A percentile compares a stretch with the other conserved stretches of the same genome.
Conservation (phyloP, 2,888 invertebrate genomes). For the Microctonus brassicae region DNA sequence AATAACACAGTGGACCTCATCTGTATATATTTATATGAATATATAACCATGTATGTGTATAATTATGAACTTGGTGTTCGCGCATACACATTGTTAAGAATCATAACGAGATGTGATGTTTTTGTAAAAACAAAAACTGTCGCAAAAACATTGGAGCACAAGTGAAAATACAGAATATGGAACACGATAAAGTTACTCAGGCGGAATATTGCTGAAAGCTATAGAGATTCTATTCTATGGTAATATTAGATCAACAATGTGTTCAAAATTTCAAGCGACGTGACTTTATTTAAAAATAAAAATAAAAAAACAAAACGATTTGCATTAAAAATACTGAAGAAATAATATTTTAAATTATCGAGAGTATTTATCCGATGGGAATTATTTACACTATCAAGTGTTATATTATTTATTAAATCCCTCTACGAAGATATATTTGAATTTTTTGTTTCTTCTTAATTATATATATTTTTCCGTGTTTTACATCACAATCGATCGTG, state of each 20-base stretch:
- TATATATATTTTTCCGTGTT: neutral
- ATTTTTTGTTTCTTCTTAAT: no score
- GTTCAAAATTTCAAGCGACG: neutral
- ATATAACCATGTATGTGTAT: no score
- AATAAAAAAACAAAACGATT: neutral
- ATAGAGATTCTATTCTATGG: no score
- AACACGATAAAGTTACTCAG: neutral
- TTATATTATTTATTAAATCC: no score
- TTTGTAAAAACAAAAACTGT: neutral
- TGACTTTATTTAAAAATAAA: neutral
- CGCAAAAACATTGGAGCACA: neutral
- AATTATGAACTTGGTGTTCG: neutral
- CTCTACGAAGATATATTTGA: no score
- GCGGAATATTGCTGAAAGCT: neutral
- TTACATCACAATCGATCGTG: conserved; percentile 1
- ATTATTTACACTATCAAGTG: neutral
- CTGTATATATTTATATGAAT: neutral
- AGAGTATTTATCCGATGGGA: neutral
- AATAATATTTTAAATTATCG: neutral
- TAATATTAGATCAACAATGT: neutral
- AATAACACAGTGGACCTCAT: no score
- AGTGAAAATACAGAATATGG: neutral
- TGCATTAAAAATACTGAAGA: neutral
- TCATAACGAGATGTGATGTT: neutral
- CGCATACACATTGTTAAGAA: neutral